Percentiles rank a stretch among this genome's conserved stretches.
phyloP scores from a whole-genome alignment of 2,113 vertebrate genomes.

The Lasiurus borealis region DNA sequence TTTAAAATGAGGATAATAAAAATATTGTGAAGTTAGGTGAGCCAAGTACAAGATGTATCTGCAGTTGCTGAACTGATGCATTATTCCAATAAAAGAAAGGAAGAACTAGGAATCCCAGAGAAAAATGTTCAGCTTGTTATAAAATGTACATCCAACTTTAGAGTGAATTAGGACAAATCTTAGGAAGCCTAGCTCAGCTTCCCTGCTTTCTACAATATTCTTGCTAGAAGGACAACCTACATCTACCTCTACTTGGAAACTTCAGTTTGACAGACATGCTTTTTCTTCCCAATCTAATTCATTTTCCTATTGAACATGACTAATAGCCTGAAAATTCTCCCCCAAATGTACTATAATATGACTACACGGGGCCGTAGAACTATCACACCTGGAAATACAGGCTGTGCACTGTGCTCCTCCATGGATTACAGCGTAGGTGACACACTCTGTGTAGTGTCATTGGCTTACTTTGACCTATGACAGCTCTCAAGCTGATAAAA shows the following conservation, averaged over 20 bases:
- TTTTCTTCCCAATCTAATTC: neutral
- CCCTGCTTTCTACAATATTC: neutral
- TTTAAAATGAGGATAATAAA: slow-evolving; percentile 37
- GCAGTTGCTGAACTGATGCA: neutral
- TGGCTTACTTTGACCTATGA: neutral
- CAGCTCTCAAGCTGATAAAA: neutral
- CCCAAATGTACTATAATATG: neutral
- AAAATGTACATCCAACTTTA: neutral
- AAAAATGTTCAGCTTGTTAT: neutral
- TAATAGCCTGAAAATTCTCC: neutral
- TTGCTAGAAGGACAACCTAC: neutral
- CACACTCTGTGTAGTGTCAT: neutral
- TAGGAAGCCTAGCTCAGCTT: neutral
- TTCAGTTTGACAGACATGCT: neutral
- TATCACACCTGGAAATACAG: neutral
- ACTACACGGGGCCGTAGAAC: neutral
- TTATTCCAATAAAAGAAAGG: neutral
- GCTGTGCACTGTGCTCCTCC: neutral
- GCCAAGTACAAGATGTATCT: neutral
- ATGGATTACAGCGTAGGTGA: accelerated
- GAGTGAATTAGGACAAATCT: neutral
- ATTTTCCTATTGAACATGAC: neutral
- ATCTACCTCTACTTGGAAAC: neutral
- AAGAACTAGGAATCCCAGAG: neutral
- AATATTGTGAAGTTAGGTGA: neutral